A percentile compares a stretch with the other conserved stretches of the same genome.
phyloP scores from a whole-genome alignment of 2,113 vertebrate species.

The Aphyosemion australe region DNA sequence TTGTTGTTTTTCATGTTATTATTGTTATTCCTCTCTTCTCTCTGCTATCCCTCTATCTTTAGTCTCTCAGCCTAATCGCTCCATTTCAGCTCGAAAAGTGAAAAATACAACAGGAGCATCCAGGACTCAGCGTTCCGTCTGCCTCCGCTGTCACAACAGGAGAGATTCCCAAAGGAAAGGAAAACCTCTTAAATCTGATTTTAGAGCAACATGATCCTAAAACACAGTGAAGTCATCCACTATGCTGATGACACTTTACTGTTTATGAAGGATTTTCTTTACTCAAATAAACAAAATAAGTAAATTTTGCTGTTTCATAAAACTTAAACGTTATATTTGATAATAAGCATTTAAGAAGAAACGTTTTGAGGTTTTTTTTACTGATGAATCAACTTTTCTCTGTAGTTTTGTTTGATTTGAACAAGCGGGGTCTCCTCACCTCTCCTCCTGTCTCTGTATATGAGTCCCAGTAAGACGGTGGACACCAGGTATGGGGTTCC shows the following conservation, averaged over 20 bases:
- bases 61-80: too few species aligned
- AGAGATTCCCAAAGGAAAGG: too few species aligned
- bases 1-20: too few species aligned
- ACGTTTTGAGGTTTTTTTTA: too few species aligned
- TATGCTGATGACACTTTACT: not conserved
- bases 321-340: too few species aligned
- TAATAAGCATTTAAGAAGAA: too few species aligned
- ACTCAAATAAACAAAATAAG: not conserved
- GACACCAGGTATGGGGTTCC: constrained; percentile 53
- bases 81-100: not conserved
- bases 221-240: not conserved
- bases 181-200: not conserved
- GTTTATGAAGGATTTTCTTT: not conserved
- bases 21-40: too few species aligned
- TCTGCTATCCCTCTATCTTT: too few species aligned
- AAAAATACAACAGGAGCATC: not conserved
- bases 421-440: constrained; percentile 14
- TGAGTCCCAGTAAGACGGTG: constrained; percentile 51
- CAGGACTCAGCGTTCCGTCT: too few species aligned
- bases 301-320: not conserved
- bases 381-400: too few species aligned
- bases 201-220: accelerated
- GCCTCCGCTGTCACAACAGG: too few species aligned
- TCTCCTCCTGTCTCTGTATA: constrained; percentile 34
- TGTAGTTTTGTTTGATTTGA: too few species aligned